These are phyloP conservation scores for Anoura caudifer DNA, from an alignment of 2,113 vertebrate species.

Conservation along the genomic window DNA sequence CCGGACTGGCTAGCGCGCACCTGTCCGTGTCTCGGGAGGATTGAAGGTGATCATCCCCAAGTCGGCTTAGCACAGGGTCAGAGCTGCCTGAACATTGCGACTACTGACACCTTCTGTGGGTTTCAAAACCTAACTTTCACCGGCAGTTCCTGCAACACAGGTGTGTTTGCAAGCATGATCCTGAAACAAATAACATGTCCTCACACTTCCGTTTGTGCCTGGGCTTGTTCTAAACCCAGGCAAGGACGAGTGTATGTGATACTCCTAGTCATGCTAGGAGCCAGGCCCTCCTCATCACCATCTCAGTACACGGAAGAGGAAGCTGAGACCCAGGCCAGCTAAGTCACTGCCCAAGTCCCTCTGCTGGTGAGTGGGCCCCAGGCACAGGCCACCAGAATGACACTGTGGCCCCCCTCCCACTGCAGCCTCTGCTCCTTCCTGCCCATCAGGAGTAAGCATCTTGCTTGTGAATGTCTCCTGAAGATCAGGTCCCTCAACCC, in stretches of 20 bases:
- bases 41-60: accelerated
- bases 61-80: background rate
- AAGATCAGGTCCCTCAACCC: background rate
- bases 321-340: accelerated
- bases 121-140: background rate
- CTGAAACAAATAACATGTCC: accelerated
- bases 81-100: accelerated
- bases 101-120: too few relatives aligned
- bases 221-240: background rate
- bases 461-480: background rate
- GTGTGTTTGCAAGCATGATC: accelerated
- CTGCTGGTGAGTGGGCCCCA: accelerated
- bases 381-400: accelerated
- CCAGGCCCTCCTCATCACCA: accelerated
- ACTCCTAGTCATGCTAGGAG: background rate
- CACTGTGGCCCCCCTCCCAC: accelerated
- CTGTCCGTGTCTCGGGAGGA: background rate
- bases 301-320: background rate
- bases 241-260: accelerated
- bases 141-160: accelerated
- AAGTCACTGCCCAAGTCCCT: background rate
- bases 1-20: accelerated
- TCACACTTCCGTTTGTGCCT: accelerated
- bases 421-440: background rate
- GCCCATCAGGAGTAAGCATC: too few relatives aligned